Evolutionary conservation across 2,888 invertebrate species (phyloP).

Genomic region (Clistopyga incitator): DNA sequence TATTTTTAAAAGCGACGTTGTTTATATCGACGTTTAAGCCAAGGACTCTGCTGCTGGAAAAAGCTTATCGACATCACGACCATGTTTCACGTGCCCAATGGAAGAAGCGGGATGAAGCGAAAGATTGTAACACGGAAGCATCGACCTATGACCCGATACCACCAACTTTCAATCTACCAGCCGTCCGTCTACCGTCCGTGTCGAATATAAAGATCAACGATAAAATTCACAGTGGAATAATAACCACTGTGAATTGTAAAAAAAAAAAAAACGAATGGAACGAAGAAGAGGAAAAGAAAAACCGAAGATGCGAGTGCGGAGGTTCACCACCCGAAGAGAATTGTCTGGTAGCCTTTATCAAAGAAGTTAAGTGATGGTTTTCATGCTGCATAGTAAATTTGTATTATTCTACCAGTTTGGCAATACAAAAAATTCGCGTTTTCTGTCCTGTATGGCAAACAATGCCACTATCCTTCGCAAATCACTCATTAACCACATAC

Average conservation of each 20-base stretch:
- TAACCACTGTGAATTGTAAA: constrained; percentile 20
- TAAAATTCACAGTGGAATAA: constrained; percentile 61
- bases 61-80: not conserved
- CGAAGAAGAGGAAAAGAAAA: not conserved
- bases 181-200: constrained; percentile 46
- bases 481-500: too few species aligned
- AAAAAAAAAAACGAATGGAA: constrained; percentile 2
- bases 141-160: constrained; percentile 63
- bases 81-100: not conserved
- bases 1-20: not conserved
- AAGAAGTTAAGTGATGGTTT: too few species aligned
- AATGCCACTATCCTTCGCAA: too few species aligned
- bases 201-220: constrained; percentile 67
- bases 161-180: constrained; percentile 60
- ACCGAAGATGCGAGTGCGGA: not conserved
- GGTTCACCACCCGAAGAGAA: too few species aligned
- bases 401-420: too few species aligned
- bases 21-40: not conserved
- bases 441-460: too few species aligned
- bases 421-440: too few species aligned
- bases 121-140: constrained; percentile 65
- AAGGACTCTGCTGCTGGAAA: not conserved
- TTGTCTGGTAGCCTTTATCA: too few species aligned
- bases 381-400: too few species aligned
- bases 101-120: not conserved